Base-by-base conservation (phyloP, 2,888 invertebrate species). In the Apamea monoglypha region DNA sequence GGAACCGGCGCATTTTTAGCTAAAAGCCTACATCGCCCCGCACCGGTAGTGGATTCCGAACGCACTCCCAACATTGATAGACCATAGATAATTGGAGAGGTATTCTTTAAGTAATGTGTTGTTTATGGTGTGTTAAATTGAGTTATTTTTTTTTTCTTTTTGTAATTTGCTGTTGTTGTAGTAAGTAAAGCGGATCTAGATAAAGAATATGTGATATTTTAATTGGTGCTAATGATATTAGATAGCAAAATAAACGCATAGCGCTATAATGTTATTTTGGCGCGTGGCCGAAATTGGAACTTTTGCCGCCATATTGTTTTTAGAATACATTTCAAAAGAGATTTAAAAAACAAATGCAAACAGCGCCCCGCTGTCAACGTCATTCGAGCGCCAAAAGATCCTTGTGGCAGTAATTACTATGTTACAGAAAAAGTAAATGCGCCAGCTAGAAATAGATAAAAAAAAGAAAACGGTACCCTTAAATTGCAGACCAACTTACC, bases 11-110 rank as follows among this genome's bases (percentile, higher is more conserved):
- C 91, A 92, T 92, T 92, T 92, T 92, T 92, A 92, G 92, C 93
- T 95, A 93, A 94, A 94, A 94, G 94, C 92, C 91, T 90, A 84
- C 88, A 87, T 79, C 25, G 83, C 82, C 75, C 67, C 78, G 68
- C 67, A 85, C 75, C 85, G 87, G 87, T 90, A 88, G 83, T 79
- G 83, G 73, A 89, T 86, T 73, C 88, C 89, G 67, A 66, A 76
- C 78, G 61, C 76, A 81, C 76, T 77, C 61, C 53, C 90, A 90
- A 87, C 88, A 93, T 92, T 91, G 92, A 92, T 93, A 91, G 90
- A 88, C 86, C 74, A 84, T 86, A 82, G 83, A 85, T 91, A 91
- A 90, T 90, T 90, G 91, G 86, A 78, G 66, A 80, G 80, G 81
- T 84, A 86, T 87, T 72, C 88, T 83, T 84, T 68, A 88, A 81